Percentiles rank a stretch among this genome's conserved stretches.
Conservation (phyloP, 1,140 invertebrate species). For the Pseudoatta argentina region DNA sequence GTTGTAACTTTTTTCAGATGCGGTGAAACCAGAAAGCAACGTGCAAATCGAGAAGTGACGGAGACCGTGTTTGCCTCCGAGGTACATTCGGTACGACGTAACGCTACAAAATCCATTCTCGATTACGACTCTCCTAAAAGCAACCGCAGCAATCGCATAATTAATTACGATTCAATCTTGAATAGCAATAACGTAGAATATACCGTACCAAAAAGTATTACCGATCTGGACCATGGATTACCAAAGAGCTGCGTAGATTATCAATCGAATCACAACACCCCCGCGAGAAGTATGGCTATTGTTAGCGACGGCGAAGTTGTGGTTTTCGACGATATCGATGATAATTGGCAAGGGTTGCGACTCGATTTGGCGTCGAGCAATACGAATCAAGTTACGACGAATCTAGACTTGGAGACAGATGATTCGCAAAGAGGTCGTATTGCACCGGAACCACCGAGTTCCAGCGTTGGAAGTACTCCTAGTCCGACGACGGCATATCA, state of each 20-base stretch:
- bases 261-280: conserved; percentile 84
- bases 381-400: conserved; percentile 73
- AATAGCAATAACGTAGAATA: conserved; percentile 87
- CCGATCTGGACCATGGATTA: conserved; percentile 84
- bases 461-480: conserved; percentile 84
- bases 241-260: conserved; percentile 85
- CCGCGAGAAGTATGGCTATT: conserved; percentile 85
- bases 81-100: conserved; percentile 88
- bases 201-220: conserved; percentile 84
- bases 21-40: conserved; percentile 86
- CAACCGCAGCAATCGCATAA: conserved; percentile 82
- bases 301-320: conserved; percentile 91
- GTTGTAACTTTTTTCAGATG: conserved; percentile 77
- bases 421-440: conserved; percentile 80
- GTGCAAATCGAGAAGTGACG: conserved; percentile 87
- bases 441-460: conserved; percentile 81
- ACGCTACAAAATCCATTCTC: conserved; percentile 83
- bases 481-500: conserved; percentile 85
- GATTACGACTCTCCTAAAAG: conserved; percentile 85
- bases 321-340: conserved; percentile 94
- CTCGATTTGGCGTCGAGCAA: conserved; percentile 81
- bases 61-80: conserved; percentile 89
- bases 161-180: conserved; percentile 84
- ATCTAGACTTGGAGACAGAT: conserved; percentile 79
- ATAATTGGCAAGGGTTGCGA: conserved; percentile 89